Evolutionary conservation across 2,888 invertebrate species (phyloP).

Genomic region (Drosophila aldrichi): DNA sequence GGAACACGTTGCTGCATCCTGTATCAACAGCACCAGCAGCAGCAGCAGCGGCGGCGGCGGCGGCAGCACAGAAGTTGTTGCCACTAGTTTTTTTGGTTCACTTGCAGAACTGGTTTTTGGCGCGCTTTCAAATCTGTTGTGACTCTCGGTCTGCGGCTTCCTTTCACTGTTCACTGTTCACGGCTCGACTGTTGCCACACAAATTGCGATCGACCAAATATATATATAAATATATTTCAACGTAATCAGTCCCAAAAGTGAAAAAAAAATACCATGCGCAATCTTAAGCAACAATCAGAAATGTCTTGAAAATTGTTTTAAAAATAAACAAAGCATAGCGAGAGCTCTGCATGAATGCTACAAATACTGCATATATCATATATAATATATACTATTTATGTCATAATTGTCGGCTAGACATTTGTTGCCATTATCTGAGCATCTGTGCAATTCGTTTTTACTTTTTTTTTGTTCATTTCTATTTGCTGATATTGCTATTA

Average conservation of each 20-base stretch:
- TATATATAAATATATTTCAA: conserved; percentile 20
- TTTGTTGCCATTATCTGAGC: conserved; percentile 48
- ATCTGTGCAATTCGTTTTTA: conserved; percentile 45
- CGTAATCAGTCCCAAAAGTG: conserved; percentile 12
- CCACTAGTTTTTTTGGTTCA: conserved; percentile 33
- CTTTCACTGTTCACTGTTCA: conserved; percentile 52
- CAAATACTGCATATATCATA: conserved; percentile 13
- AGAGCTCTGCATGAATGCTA: conserved; percentile 1
- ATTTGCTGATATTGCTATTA: conserved; percentile 47
- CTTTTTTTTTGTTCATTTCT: conserved; percentile 33
- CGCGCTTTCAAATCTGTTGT: conserved; percentile 57
- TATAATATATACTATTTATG: conserved; percentile 24
- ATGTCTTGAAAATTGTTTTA: conserved; percentile 54
- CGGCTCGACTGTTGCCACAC: conserved; percentile 40
- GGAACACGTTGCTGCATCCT: conserved; percentile 68
- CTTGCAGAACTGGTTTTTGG: conserved; percentile 72
- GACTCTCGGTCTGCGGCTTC: conserved; percentile 42
- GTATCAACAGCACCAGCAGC: no score
- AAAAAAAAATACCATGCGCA: conserved; percentile 13
- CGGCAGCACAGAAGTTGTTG: conserved; percentile 26
- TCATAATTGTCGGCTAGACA: conserved; percentile 68
- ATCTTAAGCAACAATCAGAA: conserved; percentile 33
- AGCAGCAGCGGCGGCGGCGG: conserved; percentile 20
- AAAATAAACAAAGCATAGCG: conserved; percentile 58
- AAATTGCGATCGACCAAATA: conserved; percentile 9